Conservation (phyloP, 2,797 vertebrate species). For the Sebastes minor region DNA sequence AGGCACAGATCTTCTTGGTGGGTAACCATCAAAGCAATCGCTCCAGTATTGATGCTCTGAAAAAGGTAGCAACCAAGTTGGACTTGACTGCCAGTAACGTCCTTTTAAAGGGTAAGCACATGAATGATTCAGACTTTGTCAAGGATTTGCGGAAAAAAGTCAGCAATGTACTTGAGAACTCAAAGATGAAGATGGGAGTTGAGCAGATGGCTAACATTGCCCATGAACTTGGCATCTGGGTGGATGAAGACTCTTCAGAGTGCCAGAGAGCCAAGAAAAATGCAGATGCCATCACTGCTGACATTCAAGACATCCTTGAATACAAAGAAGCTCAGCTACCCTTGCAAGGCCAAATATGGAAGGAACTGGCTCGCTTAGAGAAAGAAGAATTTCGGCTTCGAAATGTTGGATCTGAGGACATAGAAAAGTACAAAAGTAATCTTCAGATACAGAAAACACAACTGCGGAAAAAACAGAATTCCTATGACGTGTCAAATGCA, state of each 20-base stretch:
- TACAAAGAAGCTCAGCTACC: slow-evolving; percentile 73
- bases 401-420: slow-evolving; percentile 47
- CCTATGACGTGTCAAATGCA: slow-evolving; percentile 54
- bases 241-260: slow-evolving; percentile 79
- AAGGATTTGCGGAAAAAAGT: slow-evolving; percentile 36
- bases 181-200: slow-evolving; percentile 43
- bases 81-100: slow-evolving; percentile 42
- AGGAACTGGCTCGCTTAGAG: slow-evolving; percentile 73
- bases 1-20: slow-evolving; percentile 63
- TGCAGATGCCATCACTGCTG: slow-evolving; percentile 70
- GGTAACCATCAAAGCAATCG: slow-evolving; percentile 37
- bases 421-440: slow-evolving; percentile 70
- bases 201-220: slow-evolving; percentile 74
- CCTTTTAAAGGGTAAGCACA: slow-evolving; percentile 52
- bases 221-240: slow-evolving; percentile 70
- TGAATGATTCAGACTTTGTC: slow-evolving; percentile 69
- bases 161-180: slow-evolving; percentile 21
- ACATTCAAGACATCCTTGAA: slow-evolving; percentile 51
- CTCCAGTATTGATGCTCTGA: not conserved
- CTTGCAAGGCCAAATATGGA: slow-evolving; percentile 80
- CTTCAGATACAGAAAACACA: slow-evolving; percentile 50
- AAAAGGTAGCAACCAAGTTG: slow-evolving; percentile 21
- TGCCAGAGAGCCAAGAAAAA: slow-evolving; percentile 72
- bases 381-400: slow-evolving; percentile 79
- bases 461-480: slow-evolving; percentile 65